Evolutionary conservation across 2,113 vertebrate species (phyloP).

Genomic region (Syrrhaptes paradoxus): DNA sequence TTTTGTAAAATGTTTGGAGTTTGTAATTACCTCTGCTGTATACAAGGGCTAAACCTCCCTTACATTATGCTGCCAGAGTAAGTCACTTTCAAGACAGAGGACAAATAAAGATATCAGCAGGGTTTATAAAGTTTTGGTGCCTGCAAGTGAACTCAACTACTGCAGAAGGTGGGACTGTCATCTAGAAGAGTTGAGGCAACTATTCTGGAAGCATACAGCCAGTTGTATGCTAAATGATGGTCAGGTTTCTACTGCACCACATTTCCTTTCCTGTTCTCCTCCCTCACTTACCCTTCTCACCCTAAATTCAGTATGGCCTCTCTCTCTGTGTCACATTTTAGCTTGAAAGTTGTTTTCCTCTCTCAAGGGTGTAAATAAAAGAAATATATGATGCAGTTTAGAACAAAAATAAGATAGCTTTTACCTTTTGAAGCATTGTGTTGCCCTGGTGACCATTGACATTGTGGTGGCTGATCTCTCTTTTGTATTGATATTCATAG

Average conservation of each 20-base stretch:
- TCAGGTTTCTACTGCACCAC: background rate
- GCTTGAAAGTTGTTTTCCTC: background rate
- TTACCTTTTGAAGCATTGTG: slow-evolving; percentile 78
- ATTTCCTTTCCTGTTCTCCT: background rate
- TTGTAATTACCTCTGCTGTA: background rate
- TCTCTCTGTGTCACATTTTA: background rate
- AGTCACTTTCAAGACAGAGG: background rate
- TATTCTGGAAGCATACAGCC: background rate
- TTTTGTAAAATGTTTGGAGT: background rate
- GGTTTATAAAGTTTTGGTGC: background rate
- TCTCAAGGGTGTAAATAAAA: background rate
- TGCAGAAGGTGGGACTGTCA: background rate
- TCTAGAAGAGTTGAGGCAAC: background rate
- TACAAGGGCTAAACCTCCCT: background rate
- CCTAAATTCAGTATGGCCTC: background rate
- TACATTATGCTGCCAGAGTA: background rate
- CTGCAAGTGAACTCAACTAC: background rate
- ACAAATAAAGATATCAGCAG: background rate
- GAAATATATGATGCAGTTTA: background rate
- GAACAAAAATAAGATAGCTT: background rate
- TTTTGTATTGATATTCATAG: slow-evolving; percentile 78
- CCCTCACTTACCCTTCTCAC: background rate
- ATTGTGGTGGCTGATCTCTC: slow-evolving; percentile 76
- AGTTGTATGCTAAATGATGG: background rate
- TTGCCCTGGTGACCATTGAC: slow-evolving; percentile 71